Base-by-base conservation (phyloP, 2,797 vertebrate genomes). In the Malurus splendens region DNA sequence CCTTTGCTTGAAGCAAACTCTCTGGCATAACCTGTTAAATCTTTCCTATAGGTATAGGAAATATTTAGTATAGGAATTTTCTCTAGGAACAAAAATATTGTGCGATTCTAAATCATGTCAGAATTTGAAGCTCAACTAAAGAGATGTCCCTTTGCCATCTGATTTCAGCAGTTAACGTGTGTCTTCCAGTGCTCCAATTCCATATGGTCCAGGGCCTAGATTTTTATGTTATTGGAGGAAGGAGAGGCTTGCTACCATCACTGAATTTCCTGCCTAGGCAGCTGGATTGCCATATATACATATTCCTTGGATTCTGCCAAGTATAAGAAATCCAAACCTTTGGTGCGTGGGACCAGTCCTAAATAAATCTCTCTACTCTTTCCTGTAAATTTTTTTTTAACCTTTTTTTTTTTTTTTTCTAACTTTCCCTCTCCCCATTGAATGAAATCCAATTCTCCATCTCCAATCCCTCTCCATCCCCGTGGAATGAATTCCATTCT, bases 371-470 rank as follows among this genome's bases (percentile, higher is more conserved):
- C 33, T 47, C 18, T 66, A 47, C 10, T 74, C 32, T 51, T 5
- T 48, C 6, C 7, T 36, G 44, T 12, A 1, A 18, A 1, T 1
- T 45, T 41, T 41, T 44, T 33, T 19, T 4, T 11, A 1, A 6
- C 2, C 16, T 9, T 8, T 48, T 45, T 42, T 17, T 61, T 17
- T 61, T 17, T 30, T 18, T 24, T 18, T 19, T 24, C 48, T 13
- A 1, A 4, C 19, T 42, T 48, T 18, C 12, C 9, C 2, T 42
- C 10, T 25, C 6, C 6, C 3, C 7, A 42, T 36, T 36, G 36
- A 36, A 36, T 36, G 36, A 36, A 36, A 36, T 36, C 36, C 11
- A 36, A 10, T 36, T 36, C 36, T 36, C 36, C 36, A 12, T 36
- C 36, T 36, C 36, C 36, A 36, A 36, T 36, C 36, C 36, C 36